These are phyloP conservation scores for Mandrillus leucophaeus DNA, from an alignment of 2,113 vertebrate genomes.

Conservation along the genomic window DNA sequence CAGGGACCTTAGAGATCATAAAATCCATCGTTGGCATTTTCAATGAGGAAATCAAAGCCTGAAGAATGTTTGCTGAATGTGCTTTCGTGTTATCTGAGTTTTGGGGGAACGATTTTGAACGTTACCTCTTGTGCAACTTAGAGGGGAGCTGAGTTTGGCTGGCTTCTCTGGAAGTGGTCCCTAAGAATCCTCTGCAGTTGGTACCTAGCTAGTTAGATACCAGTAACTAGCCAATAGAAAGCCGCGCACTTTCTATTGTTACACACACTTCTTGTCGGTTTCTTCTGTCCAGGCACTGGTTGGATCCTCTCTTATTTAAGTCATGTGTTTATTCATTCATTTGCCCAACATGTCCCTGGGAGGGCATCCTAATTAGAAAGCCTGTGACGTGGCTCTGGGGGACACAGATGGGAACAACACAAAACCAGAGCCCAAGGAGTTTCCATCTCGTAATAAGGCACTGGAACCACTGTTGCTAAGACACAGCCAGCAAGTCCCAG, in stretches of 20 bases:
- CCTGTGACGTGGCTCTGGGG: fast-evolving
- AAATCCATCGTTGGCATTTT: too few species aligned
- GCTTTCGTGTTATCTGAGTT: not conserved
- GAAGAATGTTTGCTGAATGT: not conserved
- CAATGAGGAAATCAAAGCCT: not conserved
- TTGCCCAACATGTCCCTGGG: fast-evolving
- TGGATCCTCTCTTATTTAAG: not conserved
- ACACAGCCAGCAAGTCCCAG: fast-evolving
- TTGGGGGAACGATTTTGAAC: fast-evolving
- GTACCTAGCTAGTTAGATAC: not conserved
- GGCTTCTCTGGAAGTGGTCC: fast-evolving
- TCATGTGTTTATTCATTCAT: not conserved
- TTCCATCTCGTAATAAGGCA: fast-evolving
- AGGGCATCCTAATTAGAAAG: not conserved
- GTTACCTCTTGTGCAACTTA: fast-evolving
- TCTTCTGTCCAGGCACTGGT: fast-evolving
- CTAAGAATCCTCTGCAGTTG: fast-evolving
- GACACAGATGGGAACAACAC: not conserved
- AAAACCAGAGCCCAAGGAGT: fast-evolving
- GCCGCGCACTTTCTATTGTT: fast-evolving
- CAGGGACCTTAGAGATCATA: not conserved
- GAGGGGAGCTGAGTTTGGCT: not conserved
- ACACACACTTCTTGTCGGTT: fast-evolving
- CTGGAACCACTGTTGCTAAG: fast-evolving
- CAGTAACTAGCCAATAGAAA: too few species aligned